Evolutionary conservation across 2,888 invertebrate species (phyloP), one percentile per base, ranked within the genome.

Genomic region (Trichogramma evanescens): DNA sequence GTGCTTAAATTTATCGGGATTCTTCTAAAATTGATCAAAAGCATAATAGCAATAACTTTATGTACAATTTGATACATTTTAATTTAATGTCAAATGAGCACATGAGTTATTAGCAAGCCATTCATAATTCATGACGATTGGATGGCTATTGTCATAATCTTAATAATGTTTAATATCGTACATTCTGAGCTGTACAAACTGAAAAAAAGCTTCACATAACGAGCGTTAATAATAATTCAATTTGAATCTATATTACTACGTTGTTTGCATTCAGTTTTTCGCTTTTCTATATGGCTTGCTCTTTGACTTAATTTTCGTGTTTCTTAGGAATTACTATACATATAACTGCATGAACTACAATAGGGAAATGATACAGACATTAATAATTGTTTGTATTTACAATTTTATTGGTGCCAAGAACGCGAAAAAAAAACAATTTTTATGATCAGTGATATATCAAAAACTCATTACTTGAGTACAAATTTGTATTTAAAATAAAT

Each of bases 151-250:
- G 48, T 7, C 10, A 48, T 48, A 26, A 26, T 48, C 8, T 48
- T 10, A n/a, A 13, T 48, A 10, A 7, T 9, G 10, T 10, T 10
- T 48, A 6, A n/a, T 13, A 13, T 48, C 26, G 48, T 48, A 6
- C 10, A 5, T 13, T 10, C 10, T n/a, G 48, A 6, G 48, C 48
- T 56, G 61, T 52, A 50, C 46, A 56, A 51, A 50, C 54, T 54
- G 26, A 50, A 57, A 7, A n/a, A 61, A 61, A 61, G 61, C 61
- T 61, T 61, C 39, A 56, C 56, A 54, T 45, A 61, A 61, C 56
- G 57, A 61, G 61, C 61, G 43, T 10, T 8, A n/a, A 54, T 50
- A 10, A 43, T n/a, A 44, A 52, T 56, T 53, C 43, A 13, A 26
- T 26, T 26, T 26, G 26, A 26, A 26, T 26, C 26, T 26, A 26